phyloP scores from a whole-genome alignment of 1,140 invertebrate genomes.

The Spodoptera litura region DNA sequence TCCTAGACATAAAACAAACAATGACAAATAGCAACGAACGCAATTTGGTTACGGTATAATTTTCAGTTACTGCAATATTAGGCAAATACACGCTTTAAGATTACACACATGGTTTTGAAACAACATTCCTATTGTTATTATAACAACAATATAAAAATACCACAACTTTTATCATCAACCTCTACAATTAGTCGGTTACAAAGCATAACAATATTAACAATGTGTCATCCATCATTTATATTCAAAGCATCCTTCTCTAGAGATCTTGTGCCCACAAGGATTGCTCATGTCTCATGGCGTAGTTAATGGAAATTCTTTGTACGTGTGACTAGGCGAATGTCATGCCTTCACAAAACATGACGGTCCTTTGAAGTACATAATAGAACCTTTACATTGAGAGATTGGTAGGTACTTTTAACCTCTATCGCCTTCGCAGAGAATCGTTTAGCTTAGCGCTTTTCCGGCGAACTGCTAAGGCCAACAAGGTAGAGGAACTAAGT shows the following conservation, averaged over 20 bases:
- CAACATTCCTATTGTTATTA: slow-evolving; percentile 42
- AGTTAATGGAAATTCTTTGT: slow-evolving; percentile 41
- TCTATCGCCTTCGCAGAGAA: slow-evolving; percentile 5
- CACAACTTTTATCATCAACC: neutral
- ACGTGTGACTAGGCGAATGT: slow-evolving; percentile 25
- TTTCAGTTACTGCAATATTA: slow-evolving; percentile 43
- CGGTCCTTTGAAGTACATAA: slow-evolving; percentile 11
- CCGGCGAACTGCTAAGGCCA: slow-evolving; percentile 6
- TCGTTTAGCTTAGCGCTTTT: slow-evolving; percentile 8
- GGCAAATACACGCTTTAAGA: slow-evolving; percentile 40
- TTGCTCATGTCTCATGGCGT: slow-evolving; percentile 3
- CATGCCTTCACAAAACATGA: slow-evolving; percentile 11
- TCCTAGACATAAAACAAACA: slow-evolving; percentile 29
- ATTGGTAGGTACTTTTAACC: slow-evolving; percentile 33
- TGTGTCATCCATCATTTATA: slow-evolving; percentile 46
- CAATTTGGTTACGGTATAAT: slow-evolving; percentile 40
- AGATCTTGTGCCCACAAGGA: slow-evolving; percentile 43
- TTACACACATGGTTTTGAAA: slow-evolving; percentile 33
- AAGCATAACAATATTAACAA: slow-evolving; percentile 23
- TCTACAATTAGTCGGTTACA: neutral
- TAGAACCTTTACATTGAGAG: slow-evolving; percentile 39
- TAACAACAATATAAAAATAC: slow-evolving; percentile 27
- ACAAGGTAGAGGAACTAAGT: slow-evolving; percentile 6
- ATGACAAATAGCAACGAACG: slow-evolving; percentile 37
- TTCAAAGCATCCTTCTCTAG: slow-evolving; percentile 43